phyloP scores from a whole-genome alignment of 2,113 vertebrate genomes.

The Pelecanus crispus region DNA sequence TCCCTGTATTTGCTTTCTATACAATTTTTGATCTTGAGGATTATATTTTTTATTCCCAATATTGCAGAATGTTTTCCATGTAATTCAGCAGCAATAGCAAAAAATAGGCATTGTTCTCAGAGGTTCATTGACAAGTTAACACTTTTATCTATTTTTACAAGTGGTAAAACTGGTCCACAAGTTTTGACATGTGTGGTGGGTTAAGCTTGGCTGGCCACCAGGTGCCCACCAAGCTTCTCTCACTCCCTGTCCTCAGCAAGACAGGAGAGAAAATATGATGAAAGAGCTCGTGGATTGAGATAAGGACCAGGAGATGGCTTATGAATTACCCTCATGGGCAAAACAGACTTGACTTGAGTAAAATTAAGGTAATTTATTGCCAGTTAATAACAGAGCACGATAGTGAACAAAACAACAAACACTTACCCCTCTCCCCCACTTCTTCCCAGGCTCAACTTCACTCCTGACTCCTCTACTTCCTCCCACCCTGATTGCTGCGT shows the following conservation, averaged over 20 bases:
- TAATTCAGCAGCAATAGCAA: neutral
- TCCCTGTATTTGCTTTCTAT: neutral
- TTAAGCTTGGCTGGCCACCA: neutral
- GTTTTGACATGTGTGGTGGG: neutral
- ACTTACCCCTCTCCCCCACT: neutral
- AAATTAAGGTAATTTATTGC: neutral
- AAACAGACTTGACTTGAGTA: neutral
- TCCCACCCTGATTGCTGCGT: rapidly evolving
- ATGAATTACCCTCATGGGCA: rapidly evolving
- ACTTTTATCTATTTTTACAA: neutral
- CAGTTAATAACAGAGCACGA: neutral
- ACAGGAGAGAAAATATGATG: neutral
- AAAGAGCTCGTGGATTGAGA: rapidly evolving
- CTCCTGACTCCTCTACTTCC: neutral
- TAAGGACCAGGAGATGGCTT: neutral
- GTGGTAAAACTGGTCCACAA: neutral
- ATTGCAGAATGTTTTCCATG: neutral
- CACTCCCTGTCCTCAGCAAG: neutral
- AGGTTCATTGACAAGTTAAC: neutral
- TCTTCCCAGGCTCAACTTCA: neutral
- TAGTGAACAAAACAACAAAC: neutral
- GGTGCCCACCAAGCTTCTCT: neutral
- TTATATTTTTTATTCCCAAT: neutral
- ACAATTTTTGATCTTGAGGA: neutral
- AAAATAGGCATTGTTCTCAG: neutral